A percentile compares a stretch with the other conserved stretches of the same genome.
Conservation (phyloP, 2,888 invertebrate species). For the Amblyjoppa proteus region DNA sequence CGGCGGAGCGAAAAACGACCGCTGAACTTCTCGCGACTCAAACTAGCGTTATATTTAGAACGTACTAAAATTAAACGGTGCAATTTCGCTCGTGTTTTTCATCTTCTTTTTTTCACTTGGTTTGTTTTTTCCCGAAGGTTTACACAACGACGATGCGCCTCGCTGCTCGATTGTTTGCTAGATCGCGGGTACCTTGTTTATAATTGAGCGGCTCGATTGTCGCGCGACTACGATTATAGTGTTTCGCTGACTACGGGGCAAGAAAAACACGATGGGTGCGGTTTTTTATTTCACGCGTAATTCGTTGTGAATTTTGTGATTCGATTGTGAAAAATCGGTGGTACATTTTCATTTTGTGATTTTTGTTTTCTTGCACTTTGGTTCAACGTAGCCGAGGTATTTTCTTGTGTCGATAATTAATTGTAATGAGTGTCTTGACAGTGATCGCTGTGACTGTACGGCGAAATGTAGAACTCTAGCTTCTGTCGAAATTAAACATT, state of each 20-base stretch:
- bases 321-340: background rate
- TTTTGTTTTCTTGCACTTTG: background rate
- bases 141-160: slow-evolving; percentile 1
- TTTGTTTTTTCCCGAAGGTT: background rate
- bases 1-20: slow-evolving; percentile 3
- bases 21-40: background rate
- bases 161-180: slow-evolving; percentile 7
- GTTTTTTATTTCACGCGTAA: background rate
- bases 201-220: background rate
- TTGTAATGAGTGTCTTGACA: too few species aligned
- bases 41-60: slow-evolving; percentile 75
- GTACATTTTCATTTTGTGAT: background rate
- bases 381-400: too few species aligned
- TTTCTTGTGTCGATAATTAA: too few species aligned
- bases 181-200: background rate
- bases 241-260: background rate
- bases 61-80: slow-evolving; percentile 73
- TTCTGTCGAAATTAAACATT: too few species aligned
- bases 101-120: background rate
- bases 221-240: background rate
- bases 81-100: slow-evolving; percentile 28
- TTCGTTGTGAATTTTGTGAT: background rate
- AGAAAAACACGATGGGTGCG: background rate
- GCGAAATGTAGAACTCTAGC: too few species aligned
- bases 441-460: too few species aligned